Percentiles rank a stretch among this genome's conserved stretches.
These are phyloP conservation scores for Pedetes capensis DNA, from an alignment of 2,113 vertebrate species.

Conservation along the genomic window DNA sequence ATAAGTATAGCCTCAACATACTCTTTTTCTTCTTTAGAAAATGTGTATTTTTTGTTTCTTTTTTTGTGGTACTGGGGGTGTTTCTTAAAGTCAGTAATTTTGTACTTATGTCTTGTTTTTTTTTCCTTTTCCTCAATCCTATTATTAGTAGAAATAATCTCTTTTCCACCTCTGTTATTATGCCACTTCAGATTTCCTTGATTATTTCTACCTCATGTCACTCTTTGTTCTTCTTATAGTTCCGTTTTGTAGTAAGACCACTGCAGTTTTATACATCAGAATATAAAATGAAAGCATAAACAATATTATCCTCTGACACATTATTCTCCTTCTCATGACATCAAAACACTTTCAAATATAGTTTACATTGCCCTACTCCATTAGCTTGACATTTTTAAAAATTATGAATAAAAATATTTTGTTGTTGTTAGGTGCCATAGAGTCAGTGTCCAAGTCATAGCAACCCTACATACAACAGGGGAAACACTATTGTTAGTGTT, in stretches of 20 bases:
- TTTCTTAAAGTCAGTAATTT: neutral
- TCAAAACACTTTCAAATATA: neutral
- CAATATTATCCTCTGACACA: neutral
- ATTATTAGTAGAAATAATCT: neutral
- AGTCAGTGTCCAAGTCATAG: too few relatives aligned
- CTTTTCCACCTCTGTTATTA: neutral
- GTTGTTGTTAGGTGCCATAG: too few relatives aligned
- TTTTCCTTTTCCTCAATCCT: neutral
- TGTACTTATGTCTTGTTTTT: neutral
- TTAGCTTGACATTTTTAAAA: neutral
- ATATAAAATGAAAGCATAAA: slow-evolving; percentile 6
- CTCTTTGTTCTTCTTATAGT: neutral
- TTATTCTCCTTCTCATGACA: neutral
- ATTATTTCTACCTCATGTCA: neutral
- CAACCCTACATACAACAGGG: too few relatives aligned
- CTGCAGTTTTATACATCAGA: neutral
- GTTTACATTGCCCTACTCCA: neutral
- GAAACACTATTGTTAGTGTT: too few relatives aligned
- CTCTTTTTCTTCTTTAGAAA: neutral
- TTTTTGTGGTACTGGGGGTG: too few relatives aligned
- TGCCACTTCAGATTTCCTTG: neutral
- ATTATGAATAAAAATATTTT: neutral
- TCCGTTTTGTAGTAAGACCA: neutral
- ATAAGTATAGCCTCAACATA: neutral
- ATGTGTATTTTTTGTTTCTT: neutral